These are phyloP conservation scores for Xanthia icteritia DNA, from an alignment of 2,888 invertebrate genomes.

Conservation along the genomic window DNA sequence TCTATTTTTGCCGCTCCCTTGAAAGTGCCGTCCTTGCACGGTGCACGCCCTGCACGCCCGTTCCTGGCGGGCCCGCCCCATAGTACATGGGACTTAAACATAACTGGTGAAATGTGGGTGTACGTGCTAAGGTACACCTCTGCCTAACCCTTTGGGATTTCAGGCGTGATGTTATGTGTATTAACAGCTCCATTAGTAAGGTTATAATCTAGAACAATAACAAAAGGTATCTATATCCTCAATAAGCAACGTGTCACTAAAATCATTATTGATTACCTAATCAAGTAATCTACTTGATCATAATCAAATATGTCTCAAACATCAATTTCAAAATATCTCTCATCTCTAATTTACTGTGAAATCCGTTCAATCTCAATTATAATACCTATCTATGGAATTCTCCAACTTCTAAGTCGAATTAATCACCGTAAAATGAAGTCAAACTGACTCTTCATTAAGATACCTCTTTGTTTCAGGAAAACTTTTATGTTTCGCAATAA, in stretches of 20 bases:
- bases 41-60: too few species aligned
- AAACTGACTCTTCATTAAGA: slow-evolving; percentile 61
- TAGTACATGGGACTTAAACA: background rate
- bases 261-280: slow-evolving; percentile 26
- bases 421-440: slow-evolving; percentile 66
- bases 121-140: too few species aligned
- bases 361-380: slow-evolving; percentile 68
- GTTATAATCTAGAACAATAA: background rate
- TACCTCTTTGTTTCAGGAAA: slow-evolving; percentile 63
- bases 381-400: slow-evolving; percentile 62
- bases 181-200: background rate
- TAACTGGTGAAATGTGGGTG: background rate
- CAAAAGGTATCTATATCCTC: background rate
- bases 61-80: background rate
- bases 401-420: slow-evolving; percentile 66
- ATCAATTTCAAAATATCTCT: slow-evolving; percentile 47
- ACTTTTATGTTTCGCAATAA: slow-evolving; percentile 54
- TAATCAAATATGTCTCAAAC: slow-evolving; percentile 50
- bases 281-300: slow-evolving; percentile 39
- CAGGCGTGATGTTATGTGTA: too few species aligned
- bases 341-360: slow-evolving; percentile 58
- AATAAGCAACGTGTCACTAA: background rate
- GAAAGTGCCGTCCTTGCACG: too few species aligned
- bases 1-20: too few species aligned
- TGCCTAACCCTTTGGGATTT: background rate